phyloP scores from a whole-genome alignment of 2,797 vertebrate genomes.

The Coracias cyanogaster region DNA sequence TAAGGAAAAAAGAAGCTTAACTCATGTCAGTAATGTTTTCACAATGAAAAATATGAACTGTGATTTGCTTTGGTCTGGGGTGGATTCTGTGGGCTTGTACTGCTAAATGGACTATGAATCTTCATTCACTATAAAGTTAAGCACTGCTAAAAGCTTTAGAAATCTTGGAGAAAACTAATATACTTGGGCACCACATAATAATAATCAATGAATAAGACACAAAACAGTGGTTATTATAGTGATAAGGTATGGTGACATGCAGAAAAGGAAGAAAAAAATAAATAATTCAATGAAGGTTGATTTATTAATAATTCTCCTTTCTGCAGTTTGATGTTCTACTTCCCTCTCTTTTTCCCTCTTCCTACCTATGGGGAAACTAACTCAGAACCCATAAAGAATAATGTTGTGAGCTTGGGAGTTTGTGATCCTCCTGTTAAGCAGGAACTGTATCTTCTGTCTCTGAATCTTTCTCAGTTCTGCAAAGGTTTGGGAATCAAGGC shows the following conservation, averaged over 20 bases:
- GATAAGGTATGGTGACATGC: background rate
- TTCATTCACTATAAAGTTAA: background rate
- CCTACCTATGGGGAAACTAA: background rate
- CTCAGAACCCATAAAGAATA: background rate
- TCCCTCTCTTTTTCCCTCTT: background rate
- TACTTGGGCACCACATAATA: background rate
- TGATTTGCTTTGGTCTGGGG: background rate
- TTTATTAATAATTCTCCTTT: background rate
- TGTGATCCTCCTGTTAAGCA: background rate
- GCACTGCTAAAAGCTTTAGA: background rate
- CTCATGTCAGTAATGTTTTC: background rate
- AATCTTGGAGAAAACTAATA: background rate
- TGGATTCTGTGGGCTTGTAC: background rate
- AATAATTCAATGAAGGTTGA: background rate
- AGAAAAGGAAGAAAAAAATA: background rate
- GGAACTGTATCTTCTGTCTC: background rate
- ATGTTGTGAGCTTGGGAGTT: background rate
- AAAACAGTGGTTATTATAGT: background rate
- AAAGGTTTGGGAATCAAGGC: background rate
- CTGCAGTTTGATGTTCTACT: background rate
- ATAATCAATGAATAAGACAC: background rate
- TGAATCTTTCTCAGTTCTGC: background rate
- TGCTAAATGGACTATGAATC: background rate
- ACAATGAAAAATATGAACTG: background rate
- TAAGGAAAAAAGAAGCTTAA: background rate